A percentile compares a stretch with the other conserved stretches of the same genome.
Conservation (phyloP, 1,140 invertebrate genomes). For the Mactra quadrangularis region DNA sequence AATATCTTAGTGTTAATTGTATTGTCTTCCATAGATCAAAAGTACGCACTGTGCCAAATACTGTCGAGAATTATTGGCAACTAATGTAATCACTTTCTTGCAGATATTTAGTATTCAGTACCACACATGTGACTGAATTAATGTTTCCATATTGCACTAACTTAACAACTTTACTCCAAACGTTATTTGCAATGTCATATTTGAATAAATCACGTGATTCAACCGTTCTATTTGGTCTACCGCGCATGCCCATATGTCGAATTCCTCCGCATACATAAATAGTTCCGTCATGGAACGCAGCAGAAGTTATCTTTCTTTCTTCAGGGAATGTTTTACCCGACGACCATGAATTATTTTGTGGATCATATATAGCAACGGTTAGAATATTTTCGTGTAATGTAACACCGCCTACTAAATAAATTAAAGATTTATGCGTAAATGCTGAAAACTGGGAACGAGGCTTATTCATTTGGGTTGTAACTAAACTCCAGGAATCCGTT, state of each 20-base stretch:
- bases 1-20: no score
- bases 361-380: constrained; percentile 72
- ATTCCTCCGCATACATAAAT: constrained; percentile 76
- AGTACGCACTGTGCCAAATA: no score
- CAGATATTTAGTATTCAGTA: constrained; percentile 71
- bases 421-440: constrained; percentile 66
- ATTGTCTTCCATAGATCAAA: no score
- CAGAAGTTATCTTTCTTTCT: constrained; percentile 70
- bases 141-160: constrained; percentile 72
- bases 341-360: constrained; percentile 72
- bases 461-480: constrained; percentile 69
- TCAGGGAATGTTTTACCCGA: constrained; percentile 74
- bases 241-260: constrained; percentile 52
- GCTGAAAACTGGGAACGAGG: constrained; percentile 69
- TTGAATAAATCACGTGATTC: constrained; percentile 74
- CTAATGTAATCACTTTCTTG: constrained; percentile 72
- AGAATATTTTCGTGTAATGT: constrained; percentile 66
- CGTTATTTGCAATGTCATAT: constrained; percentile 66
- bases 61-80: no score
- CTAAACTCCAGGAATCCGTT: constrained; percentile 69
- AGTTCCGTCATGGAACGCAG: constrained; percentile 55
- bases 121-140: constrained; percentile 62
- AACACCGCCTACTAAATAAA: constrained; percentile 75
- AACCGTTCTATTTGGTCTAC: constrained; percentile 62
- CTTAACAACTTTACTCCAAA: constrained; percentile 69